phyloP scores from a whole-genome alignment of 2,113 vertebrate genomes.

The Anoplopoma fimbria region DNA sequence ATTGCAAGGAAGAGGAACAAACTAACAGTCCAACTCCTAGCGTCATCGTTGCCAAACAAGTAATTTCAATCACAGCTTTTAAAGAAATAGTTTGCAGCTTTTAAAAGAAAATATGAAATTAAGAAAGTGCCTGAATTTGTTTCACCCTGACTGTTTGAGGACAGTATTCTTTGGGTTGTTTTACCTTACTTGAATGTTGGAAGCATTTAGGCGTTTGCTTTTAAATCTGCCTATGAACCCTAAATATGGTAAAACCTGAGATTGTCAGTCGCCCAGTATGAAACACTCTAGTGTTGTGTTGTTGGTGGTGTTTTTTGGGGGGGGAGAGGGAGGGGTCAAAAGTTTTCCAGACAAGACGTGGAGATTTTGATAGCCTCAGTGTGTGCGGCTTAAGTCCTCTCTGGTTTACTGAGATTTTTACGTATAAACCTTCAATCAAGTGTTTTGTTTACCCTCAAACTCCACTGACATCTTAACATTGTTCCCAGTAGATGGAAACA shows the following conservation, averaged over 20 bases:
- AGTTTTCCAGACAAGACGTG: constrained; percentile 67
- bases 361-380: constrained; percentile 47
- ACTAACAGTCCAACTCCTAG: constrained; percentile 69
- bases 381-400: constrained; percentile 48
- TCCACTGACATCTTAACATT: constrained; percentile 63
- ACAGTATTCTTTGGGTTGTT: constrained; percentile 85
- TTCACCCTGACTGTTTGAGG: constrained; percentile 91
- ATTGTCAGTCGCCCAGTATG: constrained; percentile 69
- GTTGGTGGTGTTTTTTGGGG: background rate
- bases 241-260: constrained; percentile 73
- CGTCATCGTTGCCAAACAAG: constrained; percentile 87
- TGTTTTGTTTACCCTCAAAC: constrained; percentile 76
- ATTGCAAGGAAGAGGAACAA: constrained; percentile 61
- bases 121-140: constrained; percentile 99
- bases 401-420: constrained; percentile 66
- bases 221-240: constrained; percentile 86
- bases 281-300: constrained; percentile 59
- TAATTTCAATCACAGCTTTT: constrained; percentile 83
- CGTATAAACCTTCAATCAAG: constrained; percentile 52
- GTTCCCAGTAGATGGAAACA: constrained; percentile 70
- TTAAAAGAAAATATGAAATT: constrained; percentile 88
- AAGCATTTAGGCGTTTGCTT: constrained; percentile 90
- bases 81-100: constrained; percentile 82
- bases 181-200: constrained; percentile 98
- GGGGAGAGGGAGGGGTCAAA: background rate